A percentile compares a stretch with the other conserved stretches of the same genome.
Conservation (phyloP, 2,113 vertebrate genomes). For the Aspiorhynchus laticeps region DNA sequence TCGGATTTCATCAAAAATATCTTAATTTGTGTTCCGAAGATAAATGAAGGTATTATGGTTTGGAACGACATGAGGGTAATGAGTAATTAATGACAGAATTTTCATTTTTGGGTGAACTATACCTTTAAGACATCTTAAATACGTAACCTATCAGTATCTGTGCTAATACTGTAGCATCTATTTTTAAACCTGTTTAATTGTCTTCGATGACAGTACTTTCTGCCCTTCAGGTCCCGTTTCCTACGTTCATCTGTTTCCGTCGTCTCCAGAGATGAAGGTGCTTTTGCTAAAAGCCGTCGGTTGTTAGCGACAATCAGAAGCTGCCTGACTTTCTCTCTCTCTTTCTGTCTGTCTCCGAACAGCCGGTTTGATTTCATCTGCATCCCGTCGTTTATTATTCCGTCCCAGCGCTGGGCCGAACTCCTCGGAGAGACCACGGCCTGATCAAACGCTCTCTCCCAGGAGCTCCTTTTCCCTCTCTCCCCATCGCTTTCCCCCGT, state of each 20-base stretch:
- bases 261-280: conserved; percentile 78
- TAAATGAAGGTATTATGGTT: no score
- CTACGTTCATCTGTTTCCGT: conserved; percentile 77
- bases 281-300: conserved; percentile 79
- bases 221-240: conserved; percentile 51
- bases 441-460: conserved; percentile 86
- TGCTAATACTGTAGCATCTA: not conserved
- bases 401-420: conserved; percentile 74
- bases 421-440: conserved; percentile 76
- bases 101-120: not conserved
- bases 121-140: not conserved
- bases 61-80: no score
- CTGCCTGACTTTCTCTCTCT: conserved; percentile 75
- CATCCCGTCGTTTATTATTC: conserved; percentile 91
- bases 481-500: conserved; percentile 58
- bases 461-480: conserved; percentile 63
- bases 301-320: conserved; percentile 91
- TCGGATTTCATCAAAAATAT: not conserved
- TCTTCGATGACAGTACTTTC: not conserved
- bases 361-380: conserved; percentile 92
- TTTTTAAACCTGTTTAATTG: not conserved
- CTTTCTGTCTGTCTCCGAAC: conserved; percentile 61
- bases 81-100: not conserved
- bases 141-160: not conserved
- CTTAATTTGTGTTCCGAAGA: no score